phyloP scores from a whole-genome alignment of 2,888 invertebrate species.

The Slavum lentiscoides region DNA sequence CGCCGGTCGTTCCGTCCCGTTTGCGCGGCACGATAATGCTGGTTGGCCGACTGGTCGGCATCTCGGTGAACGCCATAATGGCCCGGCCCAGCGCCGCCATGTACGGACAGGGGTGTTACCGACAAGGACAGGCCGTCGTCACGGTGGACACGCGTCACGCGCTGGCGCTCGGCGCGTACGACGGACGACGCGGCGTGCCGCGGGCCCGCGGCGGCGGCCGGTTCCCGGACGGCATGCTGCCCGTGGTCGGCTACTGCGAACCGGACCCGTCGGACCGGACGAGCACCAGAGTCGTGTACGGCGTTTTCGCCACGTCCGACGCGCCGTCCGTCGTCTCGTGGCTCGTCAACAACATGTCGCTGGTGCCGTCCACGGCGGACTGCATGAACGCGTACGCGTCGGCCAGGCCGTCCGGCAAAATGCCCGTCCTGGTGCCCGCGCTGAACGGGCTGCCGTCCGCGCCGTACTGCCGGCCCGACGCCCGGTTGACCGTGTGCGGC shows the following conservation, averaged over 20 bases:
- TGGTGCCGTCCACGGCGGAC: neutral
- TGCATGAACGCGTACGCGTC: constrained; percentile 8
- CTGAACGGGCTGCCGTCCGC: neutral
- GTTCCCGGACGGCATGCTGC: neutral
- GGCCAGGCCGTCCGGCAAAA: too few species aligned
- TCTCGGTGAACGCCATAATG: neutral
- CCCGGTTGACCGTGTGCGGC: constrained; percentile 11
- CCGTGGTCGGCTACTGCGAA: constrained; percentile 1
- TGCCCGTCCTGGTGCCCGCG: neutral
- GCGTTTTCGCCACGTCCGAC: neutral
- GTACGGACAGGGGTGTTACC: constrained; percentile 7
- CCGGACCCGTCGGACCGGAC: neutral
- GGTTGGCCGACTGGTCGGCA: neutral
- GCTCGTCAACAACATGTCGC: neutral
- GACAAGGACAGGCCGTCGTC: constrained; percentile 3
- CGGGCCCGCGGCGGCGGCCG: neutral
- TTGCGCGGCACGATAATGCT: too few species aligned
- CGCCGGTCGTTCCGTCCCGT: neutral
- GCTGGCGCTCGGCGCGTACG: neutral
- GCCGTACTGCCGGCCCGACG: neutral
- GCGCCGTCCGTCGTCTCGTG: neutral
- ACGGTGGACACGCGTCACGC: neutral
- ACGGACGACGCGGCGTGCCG: neutral
- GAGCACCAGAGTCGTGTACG: neutral
- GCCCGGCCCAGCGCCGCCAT: constrained; percentile 14